Evolutionary conservation across 2,797 vertebrate genomes (phyloP).

Genomic region (Limosa lapponica): DNA sequence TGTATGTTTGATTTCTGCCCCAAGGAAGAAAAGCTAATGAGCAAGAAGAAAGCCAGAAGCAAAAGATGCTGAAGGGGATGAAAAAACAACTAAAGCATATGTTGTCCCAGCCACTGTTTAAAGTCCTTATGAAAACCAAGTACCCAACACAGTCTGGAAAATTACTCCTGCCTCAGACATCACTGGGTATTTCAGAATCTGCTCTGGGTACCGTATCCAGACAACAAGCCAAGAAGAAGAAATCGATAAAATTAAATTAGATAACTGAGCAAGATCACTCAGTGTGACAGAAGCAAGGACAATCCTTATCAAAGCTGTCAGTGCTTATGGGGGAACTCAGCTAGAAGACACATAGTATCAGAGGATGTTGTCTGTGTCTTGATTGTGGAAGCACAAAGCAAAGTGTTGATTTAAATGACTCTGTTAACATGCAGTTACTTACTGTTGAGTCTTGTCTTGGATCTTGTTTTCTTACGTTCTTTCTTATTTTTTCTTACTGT

Average conservation of each 20-base stretch:
- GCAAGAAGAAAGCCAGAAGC: slow-evolving; percentile 84
- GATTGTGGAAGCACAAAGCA: not conserved
- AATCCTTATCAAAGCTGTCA: not conserved
- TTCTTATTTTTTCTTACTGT: not conserved
- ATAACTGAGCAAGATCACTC: not conserved
- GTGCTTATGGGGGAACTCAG: not conserved
- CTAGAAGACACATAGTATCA: not conserved
- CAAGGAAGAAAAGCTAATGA: slow-evolving; percentile 81
- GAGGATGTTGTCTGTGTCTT: not conserved
- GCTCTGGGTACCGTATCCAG: slow-evolving; percentile 82
- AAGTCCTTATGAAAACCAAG: slow-evolving; percentile 86
- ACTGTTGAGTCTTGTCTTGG: not conserved
- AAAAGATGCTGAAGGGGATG: slow-evolving; percentile 88
- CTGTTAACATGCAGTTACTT: not conserved
- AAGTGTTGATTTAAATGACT: not conserved
- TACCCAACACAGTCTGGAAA: slow-evolving; percentile 95
- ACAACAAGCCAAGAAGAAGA: slow-evolving; percentile 67
- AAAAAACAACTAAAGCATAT: slow-evolving; percentile 91
- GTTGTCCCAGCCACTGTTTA: slow-evolving; percentile 88
- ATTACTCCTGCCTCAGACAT: slow-evolving; percentile 74
- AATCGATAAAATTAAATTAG: not conserved
- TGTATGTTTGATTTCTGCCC: not conserved
- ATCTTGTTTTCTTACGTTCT: not conserved
- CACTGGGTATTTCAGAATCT: slow-evolving; percentile 69
- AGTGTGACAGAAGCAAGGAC: not conserved